Base-by-base conservation (phyloP, 2,888 invertebrate species). In the Syrphus vitripennis region DNA sequence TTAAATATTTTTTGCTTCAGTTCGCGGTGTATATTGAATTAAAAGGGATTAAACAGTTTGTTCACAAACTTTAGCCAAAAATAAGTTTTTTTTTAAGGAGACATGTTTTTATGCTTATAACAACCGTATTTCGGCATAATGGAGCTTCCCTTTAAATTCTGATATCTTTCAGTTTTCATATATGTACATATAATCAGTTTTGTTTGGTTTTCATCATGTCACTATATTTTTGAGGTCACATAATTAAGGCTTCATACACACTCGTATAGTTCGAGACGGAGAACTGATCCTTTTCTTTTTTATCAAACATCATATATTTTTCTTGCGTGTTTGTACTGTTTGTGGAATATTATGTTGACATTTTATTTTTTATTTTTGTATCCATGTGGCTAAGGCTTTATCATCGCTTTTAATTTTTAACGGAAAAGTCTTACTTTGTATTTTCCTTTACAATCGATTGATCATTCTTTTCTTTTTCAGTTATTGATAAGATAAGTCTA, bases 401-500 rank as follows among this genome's bases (percentile, higher is more conserved):
- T 72, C 61, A 40, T 59, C 29, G 37, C 63, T 67, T 42, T 34
- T 55, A 69, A 61, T 19, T 72, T 16, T 72, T 2, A 65, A 7
- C 12, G 24, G 7, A 40, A 2, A 12, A 21, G 1, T 2, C 6
- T 24, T 50, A n/a, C n/a, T n/a, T 2, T 50, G 1, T 24, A 24
- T 26, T 67, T n/a, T n/a, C n/a, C n/a, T n/a, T n/a, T n/a, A n/a
- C n/a, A n/a, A n/a, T 37, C 31, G 9, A 12, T 40, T 26, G 5
- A 10, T n/a, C 31, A 6, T 42, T 19, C 7, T 48, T 71, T 78
- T 88, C 63, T 79, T 84, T 77, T 90, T 84, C 92, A 96, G 96
- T 95, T 88, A 95, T 97, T 87, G 95, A 95, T 88, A 95, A 96
- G 90, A 93, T 97, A 89, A 95, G 95, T 6, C 92, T 95, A 88